Evolutionary conservation across 2,888 invertebrate genomes (phyloP), one percentile per base, ranked within the genome.

Genomic region (Lithodes maja): DNA sequence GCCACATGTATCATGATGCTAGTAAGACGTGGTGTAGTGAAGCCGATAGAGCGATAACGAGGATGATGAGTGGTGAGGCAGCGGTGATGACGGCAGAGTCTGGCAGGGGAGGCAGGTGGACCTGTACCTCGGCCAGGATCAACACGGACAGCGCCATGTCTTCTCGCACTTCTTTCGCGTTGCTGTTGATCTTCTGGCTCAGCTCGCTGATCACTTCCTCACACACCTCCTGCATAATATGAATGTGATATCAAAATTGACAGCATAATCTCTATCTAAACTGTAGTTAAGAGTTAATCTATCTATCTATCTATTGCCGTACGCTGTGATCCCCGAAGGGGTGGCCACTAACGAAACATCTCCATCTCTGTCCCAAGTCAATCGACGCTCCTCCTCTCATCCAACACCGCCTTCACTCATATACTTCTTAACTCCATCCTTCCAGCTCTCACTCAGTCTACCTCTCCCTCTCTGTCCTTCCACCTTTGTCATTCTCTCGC

Each of bases 61-160:
- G 54, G 52, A 86, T 78, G 9, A 90, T 71, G 52, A 80, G 80
- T 2, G 77, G 90, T 33, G 82, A 71, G 80, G 52, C 83, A 61
- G 68, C 49, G 52, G 52, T 53, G 50, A 82, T 2, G 80, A 71
- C 50, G 15, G 88, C 86, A 15, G 83, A 83, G 9, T 80, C 88
- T n/a, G 89, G 87, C 77, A 87, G 33, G 52, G 96, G 96, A 52
- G 97, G 96, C 94, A 97, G 96, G 92, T 97, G 96, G 84, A 97
- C 96, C 94, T 97, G 97, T 85, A 98, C 97, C 95, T 97, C 97
- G 85, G 97, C 97, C 95, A 98, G 97, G 95, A 98, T 98, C 95
- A 98, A 97, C 94, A 98, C 97, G 92, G 98, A 98, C 89, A 98
- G 95, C 69, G 97, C 95, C 90, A 97, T 96, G 94, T 98, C 97